Conservation (phyloP, 2,113 vertebrate species). For the Mustela lutreola region DNA sequence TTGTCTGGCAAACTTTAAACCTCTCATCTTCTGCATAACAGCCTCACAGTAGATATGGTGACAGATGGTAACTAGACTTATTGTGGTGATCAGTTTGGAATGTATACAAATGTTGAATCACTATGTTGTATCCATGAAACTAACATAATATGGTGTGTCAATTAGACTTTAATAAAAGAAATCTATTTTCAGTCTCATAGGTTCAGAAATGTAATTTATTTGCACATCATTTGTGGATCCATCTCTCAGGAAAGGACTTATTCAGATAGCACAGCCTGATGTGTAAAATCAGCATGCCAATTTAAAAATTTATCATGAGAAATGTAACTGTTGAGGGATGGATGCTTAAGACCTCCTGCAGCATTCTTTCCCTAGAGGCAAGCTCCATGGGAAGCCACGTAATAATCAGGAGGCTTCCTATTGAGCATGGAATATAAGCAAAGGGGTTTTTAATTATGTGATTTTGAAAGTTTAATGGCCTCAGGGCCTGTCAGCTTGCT, state of each 20-base stretch:
- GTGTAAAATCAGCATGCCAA: neutral
- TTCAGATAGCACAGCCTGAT: neutral
- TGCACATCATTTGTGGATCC: neutral
- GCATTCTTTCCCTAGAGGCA: slow-evolving; percentile 19
- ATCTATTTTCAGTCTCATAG: neutral
- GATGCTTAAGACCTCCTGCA: neutral
- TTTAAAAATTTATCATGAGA: neutral
- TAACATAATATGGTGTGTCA: neutral
- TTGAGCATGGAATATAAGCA: slow-evolving; percentile 17
- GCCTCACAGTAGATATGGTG: neutral
- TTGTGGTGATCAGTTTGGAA: neutral
- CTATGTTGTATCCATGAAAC: neutral
- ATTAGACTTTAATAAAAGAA: neutral
- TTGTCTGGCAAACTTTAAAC: neutral
- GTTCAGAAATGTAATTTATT: neutral
- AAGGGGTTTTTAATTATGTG: slow-evolving; percentile 52
- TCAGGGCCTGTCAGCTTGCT: neutral
- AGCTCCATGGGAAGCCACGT: slow-evolving; percentile 2
- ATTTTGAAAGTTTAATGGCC: slow-evolving; percentile 53
- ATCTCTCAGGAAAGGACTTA: neutral
- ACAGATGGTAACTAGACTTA: neutral
- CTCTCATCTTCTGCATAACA: neutral
- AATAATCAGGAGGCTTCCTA: neutral
- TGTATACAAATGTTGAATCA: neutral
- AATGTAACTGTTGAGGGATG: neutral